These are phyloP conservation scores for Abrostola tripartita DNA, from an alignment of 2,888 invertebrate genomes.

Conservation along the genomic window DNA sequence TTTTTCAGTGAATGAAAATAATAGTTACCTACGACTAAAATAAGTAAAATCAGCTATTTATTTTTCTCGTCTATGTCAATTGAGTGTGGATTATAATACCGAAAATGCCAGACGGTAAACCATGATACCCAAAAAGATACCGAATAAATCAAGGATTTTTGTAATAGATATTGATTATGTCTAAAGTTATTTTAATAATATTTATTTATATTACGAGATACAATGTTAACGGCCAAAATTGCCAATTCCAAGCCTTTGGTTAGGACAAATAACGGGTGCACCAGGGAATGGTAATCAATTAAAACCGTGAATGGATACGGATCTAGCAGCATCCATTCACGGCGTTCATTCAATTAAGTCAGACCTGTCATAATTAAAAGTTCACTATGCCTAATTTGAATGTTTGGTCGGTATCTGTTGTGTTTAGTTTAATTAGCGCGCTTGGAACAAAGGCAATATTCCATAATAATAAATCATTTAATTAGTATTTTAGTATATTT, in stretches of 20 bases:
- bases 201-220: constrained; percentile 43
- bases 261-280: constrained; percentile 55
- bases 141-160: constrained; percentile 19
- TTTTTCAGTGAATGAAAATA: no score
- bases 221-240: constrained; percentile 40
- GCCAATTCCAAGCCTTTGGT: constrained; percentile 49
- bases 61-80: no score
- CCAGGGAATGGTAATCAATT: neutral
- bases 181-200: constrained; percentile 25
- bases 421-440: no score
- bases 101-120: constrained; percentile 28
- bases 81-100: constrained; percentile 6
- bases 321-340: no score
- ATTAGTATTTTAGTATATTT: neutral
- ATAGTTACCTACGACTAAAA: no score
- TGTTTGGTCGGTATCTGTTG: neutral
- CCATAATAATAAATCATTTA: neutral
- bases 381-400: neutral
- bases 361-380: neutral
- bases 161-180: constrained; percentile 17
- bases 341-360: neutral
- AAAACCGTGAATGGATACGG: no score
- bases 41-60: no score
- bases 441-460: neutral
- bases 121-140: constrained; percentile 14